These are phyloP conservation scores for Neomorphus geoffroyi DNA, from an alignment of 2,797 vertebrate species.

Conservation along the genomic window DNA sequence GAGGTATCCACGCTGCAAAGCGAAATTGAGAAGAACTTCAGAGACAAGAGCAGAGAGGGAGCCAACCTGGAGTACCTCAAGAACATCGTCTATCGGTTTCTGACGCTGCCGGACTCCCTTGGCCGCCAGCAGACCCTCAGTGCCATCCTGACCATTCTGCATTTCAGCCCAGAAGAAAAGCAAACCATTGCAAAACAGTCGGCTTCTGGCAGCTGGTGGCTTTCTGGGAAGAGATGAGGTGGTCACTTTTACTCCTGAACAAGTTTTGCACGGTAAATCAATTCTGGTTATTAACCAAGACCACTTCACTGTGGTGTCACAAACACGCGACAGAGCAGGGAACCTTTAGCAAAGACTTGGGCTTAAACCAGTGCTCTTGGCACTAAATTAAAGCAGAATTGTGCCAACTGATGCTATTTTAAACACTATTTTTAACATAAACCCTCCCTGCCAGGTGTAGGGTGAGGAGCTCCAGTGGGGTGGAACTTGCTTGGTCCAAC, in stretches of 20 bases:
- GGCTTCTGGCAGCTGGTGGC: conserved; percentile 81
- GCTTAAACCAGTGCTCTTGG: not conserved
- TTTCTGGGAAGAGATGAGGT: conserved; percentile 76
- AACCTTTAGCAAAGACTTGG: accelerated
- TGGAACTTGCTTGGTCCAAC: too few species aligned
- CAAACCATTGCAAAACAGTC: conserved; percentile 79
- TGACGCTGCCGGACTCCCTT: conserved; percentile 86
- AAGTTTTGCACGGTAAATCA: accelerated
- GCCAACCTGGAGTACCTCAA: conserved; percentile 97
- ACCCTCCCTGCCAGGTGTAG: not conserved
- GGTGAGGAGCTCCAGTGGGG: not conserved
- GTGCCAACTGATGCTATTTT: not conserved
- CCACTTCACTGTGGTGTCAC: accelerated
- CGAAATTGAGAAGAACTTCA: conserved; percentile 80
- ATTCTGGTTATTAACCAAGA: accelerated
- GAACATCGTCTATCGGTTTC: conserved; percentile 89
- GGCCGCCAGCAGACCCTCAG: conserved; percentile 91
- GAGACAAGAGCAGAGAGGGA: conserved; percentile 89
- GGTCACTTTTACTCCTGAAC: accelerated
- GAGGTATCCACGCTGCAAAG: conserved; percentile 73
- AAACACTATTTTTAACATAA: not conserved
- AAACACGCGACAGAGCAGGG: accelerated
- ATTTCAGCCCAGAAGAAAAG: conserved; percentile 93
- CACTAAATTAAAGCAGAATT: accelerated
- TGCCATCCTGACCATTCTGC: conserved; percentile 91